Conservation (phyloP, 1,140 invertebrate genomes). For the Trigoniulus corallinus region DNA sequence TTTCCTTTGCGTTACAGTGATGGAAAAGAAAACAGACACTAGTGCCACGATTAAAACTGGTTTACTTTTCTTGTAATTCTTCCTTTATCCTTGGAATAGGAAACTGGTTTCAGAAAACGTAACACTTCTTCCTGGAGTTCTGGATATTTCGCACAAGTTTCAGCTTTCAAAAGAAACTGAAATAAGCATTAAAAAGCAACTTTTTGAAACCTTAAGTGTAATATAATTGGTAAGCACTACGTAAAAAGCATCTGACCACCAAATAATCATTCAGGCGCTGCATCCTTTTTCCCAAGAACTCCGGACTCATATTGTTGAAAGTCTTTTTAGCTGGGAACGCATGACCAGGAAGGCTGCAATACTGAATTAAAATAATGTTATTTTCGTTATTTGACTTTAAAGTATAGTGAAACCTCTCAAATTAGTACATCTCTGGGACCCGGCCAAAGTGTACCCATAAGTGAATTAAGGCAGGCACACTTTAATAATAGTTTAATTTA, state of each 20-base stretch:
- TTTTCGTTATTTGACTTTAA: too few species aligned
- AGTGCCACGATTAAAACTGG: too few species aligned
- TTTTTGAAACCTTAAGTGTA: too few species aligned
- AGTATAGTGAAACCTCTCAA: too few species aligned
- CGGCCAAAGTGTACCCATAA: too few species aligned
- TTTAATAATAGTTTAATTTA: too few species aligned
- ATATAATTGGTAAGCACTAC: not conserved
- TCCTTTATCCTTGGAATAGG: conserved; percentile 44
- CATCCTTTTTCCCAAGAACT: conserved; percentile 72
- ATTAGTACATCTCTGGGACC: too few species aligned
- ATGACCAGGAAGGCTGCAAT: conserved; percentile 56
- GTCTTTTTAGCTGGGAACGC: conserved; percentile 83
- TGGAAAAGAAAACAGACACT: too few species aligned
- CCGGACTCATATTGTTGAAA: conserved; percentile 77
- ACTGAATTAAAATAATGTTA: conserved; percentile 12
- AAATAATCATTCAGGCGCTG: conserved; percentile 70
- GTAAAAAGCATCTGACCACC: conserved; percentile 24
- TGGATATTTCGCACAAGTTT: conserved; percentile 41
- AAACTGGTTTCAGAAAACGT: conserved; percentile 58
- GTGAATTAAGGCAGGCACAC: too few species aligned
- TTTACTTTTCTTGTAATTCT: conserved; percentile 20
- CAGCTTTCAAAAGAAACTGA: conserved; percentile 39
- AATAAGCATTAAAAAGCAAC: too few species aligned
- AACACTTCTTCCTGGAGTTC: conserved; percentile 49
- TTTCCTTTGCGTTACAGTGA: too few species aligned